A percentile compares a stretch with the other conserved stretches of the same genome.
Conservation (phyloP, 1,140 invertebrate genomes). For the Cydia pomonella region DNA sequence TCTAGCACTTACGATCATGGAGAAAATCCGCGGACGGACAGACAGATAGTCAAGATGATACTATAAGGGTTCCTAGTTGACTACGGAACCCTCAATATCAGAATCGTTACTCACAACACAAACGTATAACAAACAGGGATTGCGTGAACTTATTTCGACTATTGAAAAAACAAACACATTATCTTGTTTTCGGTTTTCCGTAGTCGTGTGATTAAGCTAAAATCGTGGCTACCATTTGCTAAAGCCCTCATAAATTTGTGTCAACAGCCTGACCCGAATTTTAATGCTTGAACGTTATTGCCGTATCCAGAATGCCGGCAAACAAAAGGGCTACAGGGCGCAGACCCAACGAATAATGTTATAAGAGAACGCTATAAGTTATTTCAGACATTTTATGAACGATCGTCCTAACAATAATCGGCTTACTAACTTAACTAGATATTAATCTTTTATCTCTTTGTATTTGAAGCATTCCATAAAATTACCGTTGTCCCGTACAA, state of each 20-base stretch:
- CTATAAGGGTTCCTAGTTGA: too few relatives aligned
- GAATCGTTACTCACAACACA: background rate
- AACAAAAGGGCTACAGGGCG: constrained; percentile 53
- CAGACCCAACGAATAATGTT: constrained; percentile 1
- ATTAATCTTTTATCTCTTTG: too few relatives aligned
- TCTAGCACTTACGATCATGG: too few relatives aligned
- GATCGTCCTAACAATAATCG: background rate
- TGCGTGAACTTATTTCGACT: background rate
- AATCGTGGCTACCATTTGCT: constrained; percentile 57
- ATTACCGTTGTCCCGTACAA: too few relatives aligned
- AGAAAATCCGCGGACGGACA: too few relatives aligned
- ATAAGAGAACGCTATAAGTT: constrained; percentile 3
- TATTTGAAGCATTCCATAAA: too few relatives aligned
- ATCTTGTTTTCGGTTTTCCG: constrained; percentile 7
- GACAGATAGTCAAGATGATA: too few relatives aligned
- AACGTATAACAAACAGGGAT: background rate
- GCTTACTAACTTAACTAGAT: background rate
- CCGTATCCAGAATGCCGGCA: constrained; percentile 59
- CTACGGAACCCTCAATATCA: too few relatives aligned
- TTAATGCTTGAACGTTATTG: constrained; percentile 68
- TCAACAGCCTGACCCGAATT: constrained; percentile 72
- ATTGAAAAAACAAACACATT: constrained; percentile 21
- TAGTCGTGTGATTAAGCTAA: constrained; percentile 39
- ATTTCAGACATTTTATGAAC: background rate
- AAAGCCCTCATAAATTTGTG: constrained; percentile 67